Percentiles rank a stretch among this genome's conserved stretches.
Conservation (phyloP, 2,888 invertebrate species). For the Atrina japonica region DNA sequence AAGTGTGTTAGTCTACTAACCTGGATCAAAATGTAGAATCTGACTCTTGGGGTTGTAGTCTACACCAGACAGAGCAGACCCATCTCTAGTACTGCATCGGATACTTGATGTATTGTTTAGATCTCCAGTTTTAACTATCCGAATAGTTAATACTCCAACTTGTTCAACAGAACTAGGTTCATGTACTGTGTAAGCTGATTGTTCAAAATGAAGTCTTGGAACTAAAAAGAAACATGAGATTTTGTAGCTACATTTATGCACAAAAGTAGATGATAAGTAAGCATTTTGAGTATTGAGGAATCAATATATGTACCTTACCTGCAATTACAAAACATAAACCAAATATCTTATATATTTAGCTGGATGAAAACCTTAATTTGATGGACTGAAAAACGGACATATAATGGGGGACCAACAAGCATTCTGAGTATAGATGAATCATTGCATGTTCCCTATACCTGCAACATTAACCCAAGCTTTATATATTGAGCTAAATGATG, state of each 20-base stretch:
- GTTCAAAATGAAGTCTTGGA: slow-evolving; percentile 73
- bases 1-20: too few species aligned
- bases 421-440: too few species aligned
- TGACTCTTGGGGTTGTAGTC: slow-evolving; percentile 79
- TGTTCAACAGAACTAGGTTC: slow-evolving; percentile 72
- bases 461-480: too few species aligned
- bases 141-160: slow-evolving; percentile 64
- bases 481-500: too few species aligned
- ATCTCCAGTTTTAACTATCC: slow-evolving; percentile 76
- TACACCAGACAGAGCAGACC: slow-evolving; percentile 77
- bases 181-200: slow-evolving; percentile 73
- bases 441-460: too few species aligned
- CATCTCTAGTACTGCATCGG: slow-evolving; percentile 78
- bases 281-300: background rate
- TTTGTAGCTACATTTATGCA: background rate
- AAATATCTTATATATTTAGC: too few species aligned
- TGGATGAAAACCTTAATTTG: too few species aligned
- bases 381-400: too few species aligned
- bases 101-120: slow-evolving; percentile 68
- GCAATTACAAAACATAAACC: too few species aligned
- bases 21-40: slow-evolving; percentile 75
- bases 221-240: slow-evolving; percentile 54
- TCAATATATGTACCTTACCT: too few species aligned
- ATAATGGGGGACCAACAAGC: too few species aligned
- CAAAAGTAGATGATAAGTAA: background rate